Percentiles rank a stretch among this genome's conserved stretches.
Evolutionary conservation across 1,140 invertebrate species (phyloP).

Genomic region (Drosophila malerkotliana): DNA sequence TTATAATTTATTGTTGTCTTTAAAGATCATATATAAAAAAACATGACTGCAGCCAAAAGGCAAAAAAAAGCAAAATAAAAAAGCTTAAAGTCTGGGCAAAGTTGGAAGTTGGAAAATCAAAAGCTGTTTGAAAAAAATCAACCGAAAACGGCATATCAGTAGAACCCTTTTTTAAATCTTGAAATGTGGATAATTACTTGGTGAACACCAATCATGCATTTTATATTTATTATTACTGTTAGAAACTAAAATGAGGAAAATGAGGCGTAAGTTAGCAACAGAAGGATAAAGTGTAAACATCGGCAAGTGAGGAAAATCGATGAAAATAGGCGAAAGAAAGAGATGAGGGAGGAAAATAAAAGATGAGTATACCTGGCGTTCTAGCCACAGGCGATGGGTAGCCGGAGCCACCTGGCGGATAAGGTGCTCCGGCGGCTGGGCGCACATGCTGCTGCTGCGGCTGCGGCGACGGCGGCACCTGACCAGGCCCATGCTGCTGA

Average conservation of each 20-base stretch:
- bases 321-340: constrained; percentile 37
- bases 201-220: constrained; percentile 12
- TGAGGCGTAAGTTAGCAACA: constrained; percentile 11
- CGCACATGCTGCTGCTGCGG: constrained; percentile 72
- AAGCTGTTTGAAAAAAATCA: neutral
- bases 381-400: constrained; percentile 84
- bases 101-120: too few relatives aligned
- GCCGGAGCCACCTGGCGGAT: constrained; percentile 83
- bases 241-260: constrained; percentile 18
- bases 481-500: constrained; percentile 45
- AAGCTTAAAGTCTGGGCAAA: too few relatives aligned
- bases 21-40: too few relatives aligned
- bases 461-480: constrained; percentile 61
- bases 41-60: too few relatives aligned
- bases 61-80: too few relatives aligned
- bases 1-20: too few relatives aligned
- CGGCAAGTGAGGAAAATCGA: constrained; percentile 13
- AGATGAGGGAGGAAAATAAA: constrained; percentile 55
- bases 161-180: neutral
- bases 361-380: constrained; percentile 83
- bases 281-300: constrained; percentile 21
- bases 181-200: neutral
- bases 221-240: neutral
- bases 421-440: constrained; percentile 78
- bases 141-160: neutral